Percentiles rank a stretch among this genome's conserved stretches.
Conservation (phyloP, 1,140 invertebrate genomes). For the Hyles vespertilio region DNA sequence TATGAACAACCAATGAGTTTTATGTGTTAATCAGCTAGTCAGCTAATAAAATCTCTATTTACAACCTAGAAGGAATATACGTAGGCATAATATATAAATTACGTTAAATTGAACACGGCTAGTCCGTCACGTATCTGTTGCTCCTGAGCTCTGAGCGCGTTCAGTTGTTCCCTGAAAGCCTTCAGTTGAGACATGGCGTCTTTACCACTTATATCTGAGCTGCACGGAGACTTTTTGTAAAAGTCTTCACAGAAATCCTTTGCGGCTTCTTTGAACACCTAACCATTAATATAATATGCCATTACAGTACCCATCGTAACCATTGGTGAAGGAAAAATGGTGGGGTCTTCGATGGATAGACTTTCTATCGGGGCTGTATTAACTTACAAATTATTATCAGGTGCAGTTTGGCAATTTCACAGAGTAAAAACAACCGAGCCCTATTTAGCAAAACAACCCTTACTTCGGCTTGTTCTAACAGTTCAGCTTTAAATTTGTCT, state of each 20-base stretch:
- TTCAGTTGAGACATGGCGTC: slow-evolving; percentile 81
- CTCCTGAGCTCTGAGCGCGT: slow-evolving; percentile 80
- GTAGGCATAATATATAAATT: slow-evolving; percentile 21
- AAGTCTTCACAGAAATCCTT: slow-evolving; percentile 80
- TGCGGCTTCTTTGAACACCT: slow-evolving; percentile 80
- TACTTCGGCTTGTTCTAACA: slow-evolving; percentile 80
- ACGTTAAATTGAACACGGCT: slow-evolving; percentile 81
- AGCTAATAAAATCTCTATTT: too few relatives aligned
- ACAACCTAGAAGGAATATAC: neutral
- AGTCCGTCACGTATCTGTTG: slow-evolving; percentile 80
- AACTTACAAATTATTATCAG: neutral
- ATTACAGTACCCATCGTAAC: neutral
- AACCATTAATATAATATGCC: neutral
- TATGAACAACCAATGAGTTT: too few relatives aligned
- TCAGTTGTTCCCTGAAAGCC: slow-evolving; percentile 77
- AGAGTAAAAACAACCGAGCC: too few relatives aligned
- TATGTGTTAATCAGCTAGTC: too few relatives aligned
- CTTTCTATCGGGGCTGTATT: neutral
- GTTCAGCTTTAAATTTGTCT: slow-evolving; percentile 82
- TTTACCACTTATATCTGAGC: slow-evolving; percentile 77
- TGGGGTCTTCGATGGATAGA: slow-evolving; percentile 4
- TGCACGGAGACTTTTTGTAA: slow-evolving; percentile 78
- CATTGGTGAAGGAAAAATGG: neutral
- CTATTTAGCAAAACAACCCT: neutral
- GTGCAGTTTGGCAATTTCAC: too few relatives aligned